These are phyloP conservation scores for Pachliopta kotzebuea DNA, from an alignment of 2,888 invertebrate species.

Conservation along the genomic window DNA sequence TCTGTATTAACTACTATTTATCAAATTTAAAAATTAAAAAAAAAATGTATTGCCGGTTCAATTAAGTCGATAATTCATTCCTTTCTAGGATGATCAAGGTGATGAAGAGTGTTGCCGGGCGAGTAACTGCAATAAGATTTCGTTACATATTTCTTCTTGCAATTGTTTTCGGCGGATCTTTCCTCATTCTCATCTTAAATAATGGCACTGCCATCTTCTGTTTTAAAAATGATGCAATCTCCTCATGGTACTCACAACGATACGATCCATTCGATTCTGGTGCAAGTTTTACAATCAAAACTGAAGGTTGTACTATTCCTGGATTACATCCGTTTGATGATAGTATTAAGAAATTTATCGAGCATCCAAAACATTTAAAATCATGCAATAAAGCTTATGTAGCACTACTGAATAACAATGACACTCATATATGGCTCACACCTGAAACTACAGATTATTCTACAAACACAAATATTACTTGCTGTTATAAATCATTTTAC, in stretches of 20 bases:
- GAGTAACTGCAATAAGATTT: constrained; percentile 47
- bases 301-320: constrained; percentile 85
- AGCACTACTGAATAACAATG: constrained; percentile 80
- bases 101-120: constrained; percentile 35
- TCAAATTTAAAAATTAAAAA: neutral
- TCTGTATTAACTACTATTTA: too few relatives aligned
- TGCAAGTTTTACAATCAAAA: constrained; percentile 77
- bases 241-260: constrained; percentile 40
- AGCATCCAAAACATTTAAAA: constrained; percentile 64
- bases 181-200: constrained; percentile 58
- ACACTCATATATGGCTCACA: constrained; percentile 80
- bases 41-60: neutral
- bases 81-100: constrained; percentile 61
- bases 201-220: constrained; percentile 52
- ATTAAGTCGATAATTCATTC: neutral
- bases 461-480: constrained; percentile 66
- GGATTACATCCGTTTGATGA: constrained; percentile 82
- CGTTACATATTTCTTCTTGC: constrained; percentile 60
- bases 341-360: constrained; percentile 75
- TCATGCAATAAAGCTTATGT: constrained; percentile 75
- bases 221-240: constrained; percentile 45
- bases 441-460: constrained; percentile 73
- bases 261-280: constrained; percentile 43
- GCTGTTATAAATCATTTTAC: constrained; percentile 83
- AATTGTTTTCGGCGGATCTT: constrained; percentile 56